Evolutionary conservation across 1,140 invertebrate genomes (phyloP), one percentile per base, ranked within the genome.

Genomic region (Sarcophaga bullata): DNA sequence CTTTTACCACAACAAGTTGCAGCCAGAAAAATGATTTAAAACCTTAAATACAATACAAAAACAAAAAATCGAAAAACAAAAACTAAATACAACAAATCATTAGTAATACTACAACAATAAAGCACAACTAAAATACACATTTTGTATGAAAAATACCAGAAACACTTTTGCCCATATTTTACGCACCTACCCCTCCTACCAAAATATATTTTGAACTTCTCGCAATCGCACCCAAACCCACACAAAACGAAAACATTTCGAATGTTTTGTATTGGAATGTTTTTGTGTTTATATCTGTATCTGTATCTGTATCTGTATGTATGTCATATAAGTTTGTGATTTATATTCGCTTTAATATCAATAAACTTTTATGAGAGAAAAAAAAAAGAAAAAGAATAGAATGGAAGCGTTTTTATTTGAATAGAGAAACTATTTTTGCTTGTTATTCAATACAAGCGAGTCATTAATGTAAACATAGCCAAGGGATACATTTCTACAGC

Each of bases 1-100:
- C 54, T 58, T 58, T 37, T 58, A 58, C 54, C 54, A 58, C 54
- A 58, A 58, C 54, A 58, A 58, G 54, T 58, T 58, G 15, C 7
- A 58, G 54, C 54, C 54, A 58, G 54, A 58, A 58, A 58, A 58
- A 58, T 58, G 54, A 58, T 58, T 58, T 58, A 58, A 58, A 58
- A 15, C 54, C 54, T 15, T 58, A 58, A 58, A 58, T 58, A 58
- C 52, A 11, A 58, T 37, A 37, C 11, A 58, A 58, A 58, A 54
- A 54, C 52, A 54, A 54, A 13, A 58, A 6, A 58, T 15, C 1
- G 7, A 6, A 58, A 58, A 58, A n/a, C 13, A 58, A 11, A 58
- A 58, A 58, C 25, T 37, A 37, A 37, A 37, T 37, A 37, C 54
- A 58, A 58, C 13, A 58, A 37, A 37, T 15, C 13, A 58, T 7